Base-by-base conservation (phyloP, 2,113 vertebrate genomes). In the Brachypteracias leptosomus region DNA sequence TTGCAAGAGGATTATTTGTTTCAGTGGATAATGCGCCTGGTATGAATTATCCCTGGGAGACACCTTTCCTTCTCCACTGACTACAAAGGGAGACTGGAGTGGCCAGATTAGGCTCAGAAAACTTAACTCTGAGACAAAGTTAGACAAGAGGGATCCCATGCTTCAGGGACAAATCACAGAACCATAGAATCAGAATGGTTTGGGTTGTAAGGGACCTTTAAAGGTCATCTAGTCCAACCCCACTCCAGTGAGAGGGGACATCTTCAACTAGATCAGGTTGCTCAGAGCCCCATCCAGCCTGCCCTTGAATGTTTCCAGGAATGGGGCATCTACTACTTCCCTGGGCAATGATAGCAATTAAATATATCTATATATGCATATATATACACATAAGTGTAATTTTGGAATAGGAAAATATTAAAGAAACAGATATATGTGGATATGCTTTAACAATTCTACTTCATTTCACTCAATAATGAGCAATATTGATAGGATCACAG, bases 291-390 rank as follows among this genome's bases (percentile, higher is more conserved):
- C 29, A 36, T 47, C 10, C 44, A 77, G 28, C 18, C 5, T 47
- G 18, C 28, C 25, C 46, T 61, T 20, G 52, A 54, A 36, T 72
- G 26, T 33, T 78, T 72, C 13, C 46, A 72, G 25, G 21, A 7
- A 33, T 24, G 29, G 13, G 0, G 0, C 44, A 46, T 9, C 10
- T 52, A 38, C 7, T 6, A 12, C 6, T 13, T n/a, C 31, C 51
- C 20, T 26, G 62, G 51, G 12, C 52, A 40, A 46, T 17, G 16
- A 59, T 2, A 42, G 16, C n/a, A 59, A 70, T n/a, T 33, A 66
- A 22, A 8, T 8, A 16, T 21, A 31, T 16, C 15, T 9, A 12
- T 1, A n/a, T 1, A 36, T 15, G 42, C 5, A 35, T 4, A 29
- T 3, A 31, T 7, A 29, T 10, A 21, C 3, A 31, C 5, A 19